These are phyloP conservation scores for Cephalopholis sonnerati DNA, from an alignment of 2,113 vertebrate species.

Conservation along the genomic window DNA sequence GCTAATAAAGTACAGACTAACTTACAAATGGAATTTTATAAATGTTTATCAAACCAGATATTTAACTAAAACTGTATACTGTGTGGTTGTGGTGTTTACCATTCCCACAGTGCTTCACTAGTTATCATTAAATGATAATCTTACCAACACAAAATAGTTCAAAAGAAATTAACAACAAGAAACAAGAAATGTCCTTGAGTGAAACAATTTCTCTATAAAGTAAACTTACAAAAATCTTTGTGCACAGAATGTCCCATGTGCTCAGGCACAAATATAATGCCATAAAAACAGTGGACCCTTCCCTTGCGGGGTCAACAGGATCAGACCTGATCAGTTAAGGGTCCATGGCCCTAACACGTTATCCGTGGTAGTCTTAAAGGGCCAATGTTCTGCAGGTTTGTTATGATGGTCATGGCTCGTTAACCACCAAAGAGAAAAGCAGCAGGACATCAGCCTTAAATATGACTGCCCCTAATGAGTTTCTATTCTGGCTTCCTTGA, in stretches of 20 bases:
- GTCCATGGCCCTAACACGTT: background rate
- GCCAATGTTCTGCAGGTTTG: background rate
- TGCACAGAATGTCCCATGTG: too few species aligned
- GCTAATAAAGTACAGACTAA: background rate
- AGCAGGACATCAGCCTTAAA: conserved; percentile 2
- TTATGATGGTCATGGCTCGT: conserved; percentile 17
- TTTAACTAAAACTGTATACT: background rate
- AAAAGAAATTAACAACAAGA: too few species aligned
- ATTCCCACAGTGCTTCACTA: too few species aligned
- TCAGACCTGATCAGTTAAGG: background rate
- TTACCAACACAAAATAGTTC: too few species aligned
- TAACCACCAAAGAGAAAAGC: conserved; percentile 25
- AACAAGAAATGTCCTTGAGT: too few species aligned
- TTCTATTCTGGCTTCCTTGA: conserved; percentile 31
- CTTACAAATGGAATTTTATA: background rate
- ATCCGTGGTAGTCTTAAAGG: background rate
- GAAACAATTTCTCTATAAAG: too few species aligned
- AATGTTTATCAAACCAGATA: background rate
- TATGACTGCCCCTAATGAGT: conserved; percentile 10
- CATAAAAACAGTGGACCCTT: too few species aligned
- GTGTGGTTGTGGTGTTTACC: too few species aligned
- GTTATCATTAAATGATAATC: too few species aligned
- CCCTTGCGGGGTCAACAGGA: too few species aligned
- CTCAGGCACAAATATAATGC: too few species aligned
- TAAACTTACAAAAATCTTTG: too few species aligned